phyloP scores from a whole-genome alignment of 23 tunicate species.

The Ascidia mentula region DNA sequence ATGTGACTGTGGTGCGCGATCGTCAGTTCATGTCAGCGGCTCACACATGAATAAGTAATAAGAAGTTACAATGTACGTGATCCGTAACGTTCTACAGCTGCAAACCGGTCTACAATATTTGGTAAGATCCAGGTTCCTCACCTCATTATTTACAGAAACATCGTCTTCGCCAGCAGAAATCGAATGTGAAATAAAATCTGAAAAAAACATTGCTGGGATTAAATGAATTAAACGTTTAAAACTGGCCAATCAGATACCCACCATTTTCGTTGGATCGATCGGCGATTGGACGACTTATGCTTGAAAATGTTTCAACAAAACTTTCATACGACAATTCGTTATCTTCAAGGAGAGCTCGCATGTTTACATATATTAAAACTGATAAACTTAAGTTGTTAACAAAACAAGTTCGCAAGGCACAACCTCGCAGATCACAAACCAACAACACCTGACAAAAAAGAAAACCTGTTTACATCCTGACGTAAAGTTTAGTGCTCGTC shows the following conservation, averaged over 20 bases:
- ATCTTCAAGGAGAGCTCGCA: conserved; percentile 52
- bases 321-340: conserved; percentile 71
- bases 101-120: not conserved
- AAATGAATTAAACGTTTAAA: too few relatives aligned
- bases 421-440: too few relatives aligned
- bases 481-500: too few relatives aligned
- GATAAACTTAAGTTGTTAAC: too few relatives aligned
- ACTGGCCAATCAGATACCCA: not conserved
- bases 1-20: not conserved
- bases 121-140: not conserved
- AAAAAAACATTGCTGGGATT: not conserved
- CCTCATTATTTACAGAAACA: not conserved
- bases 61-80: too few relatives aligned
- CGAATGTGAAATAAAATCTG: not conserved
- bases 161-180: not conserved
- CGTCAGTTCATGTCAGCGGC: not conserved
- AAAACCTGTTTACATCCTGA: too few relatives aligned
- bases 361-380: too few relatives aligned
- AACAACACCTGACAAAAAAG: too few relatives aligned
- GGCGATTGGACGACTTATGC: not conserved
- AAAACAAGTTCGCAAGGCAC: too few relatives aligned
- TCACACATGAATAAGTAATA: not conserved
- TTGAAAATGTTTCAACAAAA: conserved; percentile 62
- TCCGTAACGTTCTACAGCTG: not conserved
- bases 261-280: not conserved